phyloP scores from a whole-genome alignment of 2,113 vertebrate genomes.

The Tichodroma muraria region DNA sequence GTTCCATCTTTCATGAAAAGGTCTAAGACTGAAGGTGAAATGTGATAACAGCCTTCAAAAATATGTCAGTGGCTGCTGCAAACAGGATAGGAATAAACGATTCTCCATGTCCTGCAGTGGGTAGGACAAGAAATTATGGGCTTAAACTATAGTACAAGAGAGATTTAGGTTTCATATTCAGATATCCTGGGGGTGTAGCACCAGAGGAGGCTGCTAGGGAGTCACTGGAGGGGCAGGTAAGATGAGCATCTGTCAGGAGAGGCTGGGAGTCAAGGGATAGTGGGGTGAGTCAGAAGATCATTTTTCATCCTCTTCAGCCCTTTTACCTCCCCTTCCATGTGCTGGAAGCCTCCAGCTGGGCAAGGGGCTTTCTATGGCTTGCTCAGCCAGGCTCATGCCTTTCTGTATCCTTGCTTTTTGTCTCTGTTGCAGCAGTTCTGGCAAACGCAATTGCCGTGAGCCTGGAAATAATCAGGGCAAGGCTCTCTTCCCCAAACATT shows the following conservation, averaged over 20 bases:
- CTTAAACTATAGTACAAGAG: not conserved
- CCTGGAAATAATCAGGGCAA: not conserved
- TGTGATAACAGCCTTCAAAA: constrained; percentile 60
- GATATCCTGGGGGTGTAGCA: not conserved
- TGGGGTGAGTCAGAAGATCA: not conserved
- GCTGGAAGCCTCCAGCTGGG: not conserved
- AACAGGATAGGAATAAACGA: constrained; percentile 35
- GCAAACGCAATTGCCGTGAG: not conserved
- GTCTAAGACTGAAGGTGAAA: constrained; percentile 58
- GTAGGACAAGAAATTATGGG: constrained; percentile 36
- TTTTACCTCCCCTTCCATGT: not conserved
- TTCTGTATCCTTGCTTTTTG: not conserved
- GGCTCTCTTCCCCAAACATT: not conserved
- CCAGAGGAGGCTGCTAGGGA: not conserved
- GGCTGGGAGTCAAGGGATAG: not conserved
- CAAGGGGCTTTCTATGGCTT: not conserved
- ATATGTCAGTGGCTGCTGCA: constrained; percentile 34
- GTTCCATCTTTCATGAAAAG: constrained; percentile 44
- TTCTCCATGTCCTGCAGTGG: not conserved
- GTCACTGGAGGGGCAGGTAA: not conserved
- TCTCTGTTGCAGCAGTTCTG: not conserved
- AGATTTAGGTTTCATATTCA: constrained; percentile 1
- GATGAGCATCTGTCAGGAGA: not conserved
- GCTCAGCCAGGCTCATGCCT: not conserved
- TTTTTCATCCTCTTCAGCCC: constrained; percentile 2